Evolutionary conservation across 2,113 vertebrate species (phyloP).

Genomic region (Salvator merianae): DNA sequence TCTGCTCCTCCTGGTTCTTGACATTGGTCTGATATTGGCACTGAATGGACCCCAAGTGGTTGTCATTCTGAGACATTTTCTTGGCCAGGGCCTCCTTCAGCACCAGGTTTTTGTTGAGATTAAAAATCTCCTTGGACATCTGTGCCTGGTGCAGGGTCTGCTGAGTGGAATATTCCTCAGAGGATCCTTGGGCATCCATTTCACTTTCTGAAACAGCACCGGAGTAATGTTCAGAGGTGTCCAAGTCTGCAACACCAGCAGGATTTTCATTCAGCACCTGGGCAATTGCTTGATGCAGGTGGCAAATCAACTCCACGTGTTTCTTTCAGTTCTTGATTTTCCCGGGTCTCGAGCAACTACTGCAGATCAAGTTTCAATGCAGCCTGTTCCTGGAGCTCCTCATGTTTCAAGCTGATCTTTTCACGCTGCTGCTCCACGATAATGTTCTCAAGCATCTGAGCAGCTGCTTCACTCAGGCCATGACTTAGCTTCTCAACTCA

Average conservation of each 20-base stretch:
- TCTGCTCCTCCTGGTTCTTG: slow-evolving; percentile 80
- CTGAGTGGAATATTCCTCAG: slow-evolving; percentile 79
- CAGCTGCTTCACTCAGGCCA: slow-evolving; percentile 87
- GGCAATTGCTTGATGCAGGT: slow-evolving; percentile 83
- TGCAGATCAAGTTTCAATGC: slow-evolving; percentile 89
- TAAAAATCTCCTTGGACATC: slow-evolving; percentile 92
- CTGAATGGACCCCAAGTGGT: slow-evolving; percentile 87
- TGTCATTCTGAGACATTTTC: slow-evolving; percentile 89
- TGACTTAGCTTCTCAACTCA: slow-evolving; percentile 89
- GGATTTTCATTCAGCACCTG: slow-evolving; percentile 86
- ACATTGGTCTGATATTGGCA: slow-evolving; percentile 87
- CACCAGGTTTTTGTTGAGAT: slow-evolving; percentile 88
- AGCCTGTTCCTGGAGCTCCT: slow-evolving; percentile 85
- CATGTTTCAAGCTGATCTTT: slow-evolving; percentile 83
- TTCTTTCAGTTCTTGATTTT: slow-evolving; percentile 90
- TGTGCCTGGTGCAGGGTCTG: slow-evolving; percentile 93
- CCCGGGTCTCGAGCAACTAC: slow-evolving; percentile 81
- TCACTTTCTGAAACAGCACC: slow-evolving; percentile 50
- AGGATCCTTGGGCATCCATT: slow-evolving; percentile 72
- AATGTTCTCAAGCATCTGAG: slow-evolving; percentile 90
- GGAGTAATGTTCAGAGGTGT: slow-evolving; percentile 43
- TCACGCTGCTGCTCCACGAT: slow-evolving; percentile 92
- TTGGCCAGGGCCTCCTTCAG: slow-evolving; percentile 90
- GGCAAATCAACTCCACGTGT: slow-evolving; percentile 82
- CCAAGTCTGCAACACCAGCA: slow-evolving; percentile 68